These are phyloP conservation scores for Tragelaphus imberbis DNA, from an alignment of 2,113 vertebrate species.

Conservation along the genomic window DNA sequence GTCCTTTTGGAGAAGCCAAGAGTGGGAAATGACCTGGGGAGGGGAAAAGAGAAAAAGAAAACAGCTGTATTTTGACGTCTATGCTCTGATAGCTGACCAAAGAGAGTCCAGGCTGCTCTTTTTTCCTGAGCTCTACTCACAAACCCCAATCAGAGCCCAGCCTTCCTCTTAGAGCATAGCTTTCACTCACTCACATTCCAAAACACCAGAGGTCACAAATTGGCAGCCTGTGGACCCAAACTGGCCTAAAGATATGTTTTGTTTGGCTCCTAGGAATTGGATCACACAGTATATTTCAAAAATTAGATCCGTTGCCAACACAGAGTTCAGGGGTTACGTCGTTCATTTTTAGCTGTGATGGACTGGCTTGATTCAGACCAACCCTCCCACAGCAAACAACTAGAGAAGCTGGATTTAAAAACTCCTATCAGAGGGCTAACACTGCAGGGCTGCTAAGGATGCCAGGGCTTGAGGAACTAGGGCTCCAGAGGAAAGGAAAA, in stretches of 20 bases:
- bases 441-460: neutral
- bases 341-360: neutral
- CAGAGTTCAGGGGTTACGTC: neutral
- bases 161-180: neutral
- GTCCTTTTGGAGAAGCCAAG: neutral
- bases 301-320: neutral
- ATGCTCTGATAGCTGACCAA: neutral
- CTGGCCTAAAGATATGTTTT: neutral
- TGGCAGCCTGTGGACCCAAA: neutral
- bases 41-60: neutral
- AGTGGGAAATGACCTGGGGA: neutral
- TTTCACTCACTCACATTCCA: neutral
- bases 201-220: neutral
- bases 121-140: no score
- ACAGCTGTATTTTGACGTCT: neutral
- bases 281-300: neutral
- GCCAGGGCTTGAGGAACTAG: neutral
- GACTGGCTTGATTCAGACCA: neutral
- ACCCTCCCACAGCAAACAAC: neutral
- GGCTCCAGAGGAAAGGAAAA: neutral
- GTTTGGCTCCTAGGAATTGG: neutral
- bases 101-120: accelerated
- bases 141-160: neutral
- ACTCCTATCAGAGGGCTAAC: neutral
- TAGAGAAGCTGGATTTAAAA: neutral